phyloP scores from a whole-genome alignment of 2,888 invertebrate genomes.

The Callosobruchus maculatus region DNA sequence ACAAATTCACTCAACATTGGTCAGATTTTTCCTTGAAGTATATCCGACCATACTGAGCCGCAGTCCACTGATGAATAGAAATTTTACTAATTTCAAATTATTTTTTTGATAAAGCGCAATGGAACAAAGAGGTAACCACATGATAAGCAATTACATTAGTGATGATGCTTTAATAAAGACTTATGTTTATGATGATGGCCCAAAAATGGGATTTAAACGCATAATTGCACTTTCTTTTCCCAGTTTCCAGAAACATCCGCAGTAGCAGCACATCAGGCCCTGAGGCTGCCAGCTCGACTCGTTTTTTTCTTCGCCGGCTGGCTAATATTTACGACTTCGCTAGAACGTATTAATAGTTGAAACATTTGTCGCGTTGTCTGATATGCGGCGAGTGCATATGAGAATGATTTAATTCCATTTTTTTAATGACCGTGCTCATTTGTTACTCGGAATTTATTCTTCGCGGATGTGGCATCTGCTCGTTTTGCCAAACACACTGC shows the following conservation, averaged over 20 bases:
- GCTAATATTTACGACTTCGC: constrained; percentile 27
- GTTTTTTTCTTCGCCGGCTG: not conserved
- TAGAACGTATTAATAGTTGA: constrained; percentile 20
- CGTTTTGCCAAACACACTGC: not conserved
- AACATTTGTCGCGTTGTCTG: not conserved
- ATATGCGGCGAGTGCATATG: not conserved
- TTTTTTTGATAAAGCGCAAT: no score
- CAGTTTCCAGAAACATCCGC: not conserved
- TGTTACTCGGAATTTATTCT: not conserved
- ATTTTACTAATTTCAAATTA: no score
- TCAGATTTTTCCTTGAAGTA: no score
- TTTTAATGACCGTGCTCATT: not conserved
- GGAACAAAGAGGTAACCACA: no score
- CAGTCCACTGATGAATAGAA: no score
- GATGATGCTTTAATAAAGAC: no score
- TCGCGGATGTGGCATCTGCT: not conserved
- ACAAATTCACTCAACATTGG: no score
- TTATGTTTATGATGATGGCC: no score
- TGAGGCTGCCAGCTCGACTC: not conserved
- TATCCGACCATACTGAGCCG: no score
- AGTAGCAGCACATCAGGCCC: no score
- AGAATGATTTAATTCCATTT: not conserved
- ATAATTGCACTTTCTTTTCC: not conserved
- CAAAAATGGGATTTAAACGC: no score
- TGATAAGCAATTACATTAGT: no score